Base-by-base conservation (phyloP, 2,888 invertebrate species). In the Dryobotodes eremita region DNA sequence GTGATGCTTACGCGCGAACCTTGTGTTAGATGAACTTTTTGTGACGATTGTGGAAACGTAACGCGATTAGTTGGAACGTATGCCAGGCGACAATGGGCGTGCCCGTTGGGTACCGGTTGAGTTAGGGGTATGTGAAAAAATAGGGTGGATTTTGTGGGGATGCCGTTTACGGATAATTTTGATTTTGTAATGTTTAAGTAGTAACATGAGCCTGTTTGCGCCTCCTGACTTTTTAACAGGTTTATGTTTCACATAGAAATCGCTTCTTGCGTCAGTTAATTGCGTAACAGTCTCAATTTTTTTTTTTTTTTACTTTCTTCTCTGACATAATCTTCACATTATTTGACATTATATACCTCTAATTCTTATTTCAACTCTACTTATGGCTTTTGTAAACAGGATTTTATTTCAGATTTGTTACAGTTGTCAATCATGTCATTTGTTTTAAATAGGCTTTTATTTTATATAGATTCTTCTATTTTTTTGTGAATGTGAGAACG, bases 1-100 rank as follows among this genome's bases (percentile, higher is more conserved):
- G 96, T 91, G 92, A 95, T 95, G 96, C 95, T 96, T 96, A 96
- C 96, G 91, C 91, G 95, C 94, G 92, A 94, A 94, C 94, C 91
- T 93, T 91, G 89, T 90, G 90, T 91, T 89, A 87, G 91, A 93
- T 92, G 88, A 90, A 88, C 88, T 93, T 93, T 92, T 92, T 91
- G 82, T 86, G 83, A 82, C 81, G 86, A 86, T 82, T 46, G 79
- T 83, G 88, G 83, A 90, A 86, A 85, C 79, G 82, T 89, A 88
- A 90, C 89, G 85, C 83, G 87, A 82, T 81, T 82, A 86, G 84
- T n/a, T 71, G 69, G 85, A 91, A 93, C 73, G 91, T 83, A 94
- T 90, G 91, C 85, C 2, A 50, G 4, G 11, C 2, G 69, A 85
- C 75, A 86, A 65, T 74, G 79, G 70, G 73, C 87, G 83, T 72